Conservation (phyloP, 2,888 invertebrate genomes). For the Lycia hirtaria region DNA sequence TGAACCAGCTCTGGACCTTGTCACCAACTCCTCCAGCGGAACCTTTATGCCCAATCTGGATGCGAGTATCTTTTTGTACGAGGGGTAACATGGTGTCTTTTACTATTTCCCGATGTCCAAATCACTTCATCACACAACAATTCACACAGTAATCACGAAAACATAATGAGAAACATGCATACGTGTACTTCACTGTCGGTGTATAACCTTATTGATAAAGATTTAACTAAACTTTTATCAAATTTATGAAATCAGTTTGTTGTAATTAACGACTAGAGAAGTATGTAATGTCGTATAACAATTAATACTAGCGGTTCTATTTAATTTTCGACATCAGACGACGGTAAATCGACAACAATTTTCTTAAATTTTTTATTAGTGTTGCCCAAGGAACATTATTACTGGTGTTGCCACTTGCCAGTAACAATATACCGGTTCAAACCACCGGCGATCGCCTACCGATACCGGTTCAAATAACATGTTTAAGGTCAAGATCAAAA, state of each 20-base stretch:
- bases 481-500: too few relatives aligned
- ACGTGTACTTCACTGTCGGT: conserved; percentile 78
- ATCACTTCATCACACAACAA: conserved; percentile 74
- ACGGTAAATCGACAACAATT: conserved; percentile 12
- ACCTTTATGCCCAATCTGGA: conserved; percentile 73
- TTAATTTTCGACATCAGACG: conserved; percentile 4
- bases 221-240: conserved; percentile 28
- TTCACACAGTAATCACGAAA: conserved; percentile 65
- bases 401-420: too few relatives aligned
- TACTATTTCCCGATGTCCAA: conserved; percentile 46
- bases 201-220: conserved; percentile 67
- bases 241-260: conserved; percentile 9
- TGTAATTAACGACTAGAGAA: conserved; percentile 12
- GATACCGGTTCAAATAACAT: too few relatives aligned
- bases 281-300: conserved; percentile 12
- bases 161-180: conserved; percentile 71
- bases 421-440: too few relatives aligned
- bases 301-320: not conserved
- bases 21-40: conserved; percentile 88
- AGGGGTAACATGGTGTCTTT: conserved; percentile 89
- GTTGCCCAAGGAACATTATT: too few relatives aligned
- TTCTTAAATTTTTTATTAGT: not conserved
- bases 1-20: conserved; percentile 90
- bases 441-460: too few relatives aligned
- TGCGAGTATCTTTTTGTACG: conserved; percentile 89